phyloP scores from a whole-genome alignment of 2,797 vertebrate genomes.

The Typhlichthys subterraneus region DNA sequence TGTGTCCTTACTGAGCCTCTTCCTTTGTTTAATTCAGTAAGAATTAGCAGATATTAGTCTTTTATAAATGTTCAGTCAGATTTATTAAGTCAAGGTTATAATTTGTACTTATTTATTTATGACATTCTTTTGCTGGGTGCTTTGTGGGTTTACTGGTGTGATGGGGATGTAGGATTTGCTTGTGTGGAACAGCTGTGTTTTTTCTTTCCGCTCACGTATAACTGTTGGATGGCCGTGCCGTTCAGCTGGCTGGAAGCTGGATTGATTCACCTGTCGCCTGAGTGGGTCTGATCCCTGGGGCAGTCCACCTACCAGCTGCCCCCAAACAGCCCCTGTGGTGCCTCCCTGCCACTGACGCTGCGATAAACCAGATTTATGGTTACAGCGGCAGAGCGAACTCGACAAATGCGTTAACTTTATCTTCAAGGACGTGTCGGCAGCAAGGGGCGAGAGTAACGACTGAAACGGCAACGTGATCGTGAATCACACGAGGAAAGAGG shows the following conservation, averaged over 20 bases:
- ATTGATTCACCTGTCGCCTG: constrained; percentile 78
- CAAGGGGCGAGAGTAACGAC: constrained; percentile 65
- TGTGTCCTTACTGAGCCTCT: constrained; percentile 1
- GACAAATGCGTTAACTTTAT: constrained; percentile 74
- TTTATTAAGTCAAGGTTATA: background rate
- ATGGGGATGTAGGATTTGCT: background rate
- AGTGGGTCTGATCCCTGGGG: constrained; percentile 67
- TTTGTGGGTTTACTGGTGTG: no score
- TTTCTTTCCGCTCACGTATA: constrained; percentile 68
- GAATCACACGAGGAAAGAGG: constrained; percentile 57
- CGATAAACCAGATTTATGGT: constrained; percentile 74
- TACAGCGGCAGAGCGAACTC: constrained; percentile 63
- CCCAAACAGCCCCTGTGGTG: constrained; percentile 2
- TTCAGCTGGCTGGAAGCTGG: constrained; percentile 51
- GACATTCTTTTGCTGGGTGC: background rate
- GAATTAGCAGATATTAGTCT: no score
- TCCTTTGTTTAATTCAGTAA: background rate
- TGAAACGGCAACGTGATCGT: constrained; percentile 45
- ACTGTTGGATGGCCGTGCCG: constrained; percentile 52
- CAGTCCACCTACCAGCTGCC: constrained; percentile 15
- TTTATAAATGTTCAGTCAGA: no score
- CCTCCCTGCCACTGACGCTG: constrained; percentile 28
- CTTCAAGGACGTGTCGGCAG: constrained; percentile 65
- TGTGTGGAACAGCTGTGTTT: constrained; percentile 39
- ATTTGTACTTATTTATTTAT: background rate